Conservation (phyloP, 2,888 invertebrate species). For the Monopis laevigella region DNA sequence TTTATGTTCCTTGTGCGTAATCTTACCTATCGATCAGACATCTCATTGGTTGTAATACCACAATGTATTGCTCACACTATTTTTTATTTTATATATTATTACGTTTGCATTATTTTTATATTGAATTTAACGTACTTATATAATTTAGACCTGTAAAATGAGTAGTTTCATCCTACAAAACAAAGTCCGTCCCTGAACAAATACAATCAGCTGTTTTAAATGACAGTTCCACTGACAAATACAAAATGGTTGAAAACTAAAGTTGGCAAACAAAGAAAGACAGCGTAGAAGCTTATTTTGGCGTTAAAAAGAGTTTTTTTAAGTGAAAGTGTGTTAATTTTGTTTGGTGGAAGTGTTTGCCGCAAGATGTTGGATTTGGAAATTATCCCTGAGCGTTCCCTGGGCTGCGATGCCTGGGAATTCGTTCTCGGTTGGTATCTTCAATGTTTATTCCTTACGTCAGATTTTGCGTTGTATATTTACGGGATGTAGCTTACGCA, state of each 20-base stretch:
- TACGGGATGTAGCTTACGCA: constrained; percentile 52
- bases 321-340: constrained; percentile 58
- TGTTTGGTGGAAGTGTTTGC: constrained; percentile 85
- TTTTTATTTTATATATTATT: too few relatives aligned
- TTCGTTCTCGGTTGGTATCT: constrained; percentile 88
- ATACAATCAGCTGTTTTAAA: constrained; percentile 68
- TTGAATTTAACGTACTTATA: too few relatives aligned
- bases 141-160: too few relatives aligned
- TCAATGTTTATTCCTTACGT: constrained; percentile 57
- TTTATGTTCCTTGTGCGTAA: too few relatives aligned
- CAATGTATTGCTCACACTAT: too few relatives aligned
- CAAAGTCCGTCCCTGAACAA: constrained; percentile 35
- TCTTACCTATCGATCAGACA: too few relatives aligned
- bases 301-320: constrained; percentile 43
- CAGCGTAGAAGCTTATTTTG: constrained; percentile 57
- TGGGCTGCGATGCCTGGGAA: constrained; percentile 98
- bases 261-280: constrained; percentile 68
- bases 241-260: constrained; percentile 69
- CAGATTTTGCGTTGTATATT: constrained; percentile 64
- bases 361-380: constrained; percentile 93
- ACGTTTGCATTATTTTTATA: too few relatives aligned
- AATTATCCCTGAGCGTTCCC: constrained; percentile 93
- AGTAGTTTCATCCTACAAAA: not conserved
- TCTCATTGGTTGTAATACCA: too few relatives aligned
- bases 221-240: constrained; percentile 68